phyloP scores from a whole-genome alignment of 92 coral and sea anemone genomes.

The Zoanthus gigantus region DNA sequence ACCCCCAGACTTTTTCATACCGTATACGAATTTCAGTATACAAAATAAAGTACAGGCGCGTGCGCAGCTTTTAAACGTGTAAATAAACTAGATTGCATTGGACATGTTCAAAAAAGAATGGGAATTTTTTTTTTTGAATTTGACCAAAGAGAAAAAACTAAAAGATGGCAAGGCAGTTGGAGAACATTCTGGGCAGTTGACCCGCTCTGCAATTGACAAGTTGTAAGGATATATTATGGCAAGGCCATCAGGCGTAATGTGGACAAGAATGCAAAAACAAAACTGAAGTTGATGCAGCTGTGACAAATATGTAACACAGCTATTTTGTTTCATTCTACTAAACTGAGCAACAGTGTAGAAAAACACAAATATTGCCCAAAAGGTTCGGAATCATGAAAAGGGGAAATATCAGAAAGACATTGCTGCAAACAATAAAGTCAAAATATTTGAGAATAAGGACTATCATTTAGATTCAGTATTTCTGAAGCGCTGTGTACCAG shows the following conservation, averaged over 20 bases:
- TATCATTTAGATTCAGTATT: background rate
- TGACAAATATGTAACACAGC: constrained; percentile 6
- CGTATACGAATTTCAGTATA: too few species aligned
- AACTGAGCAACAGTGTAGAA: background rate
- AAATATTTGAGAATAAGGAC: background rate
- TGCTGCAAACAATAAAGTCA: background rate
- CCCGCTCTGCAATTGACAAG: constrained; percentile 12
- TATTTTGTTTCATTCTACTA: background rate
- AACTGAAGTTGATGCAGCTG: background rate
- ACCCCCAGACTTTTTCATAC: too few species aligned
- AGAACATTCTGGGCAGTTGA: background rate
- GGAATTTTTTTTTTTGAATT: background rate
- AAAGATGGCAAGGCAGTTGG: constrained; percentile 32
- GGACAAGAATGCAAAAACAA: constrained; percentile 12
- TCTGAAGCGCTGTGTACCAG: constrained; percentile 41
- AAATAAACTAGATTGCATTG: background rate
- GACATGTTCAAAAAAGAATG: too few species aligned
- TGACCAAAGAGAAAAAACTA: constrained; percentile 1
- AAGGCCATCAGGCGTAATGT: constrained; percentile 21
- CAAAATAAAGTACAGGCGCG: too few species aligned
- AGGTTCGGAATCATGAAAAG: constrained; percentile 11
- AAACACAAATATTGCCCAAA: constrained; percentile 25
- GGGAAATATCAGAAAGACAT: constrained; percentile 15
- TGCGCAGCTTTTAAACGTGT: background rate
- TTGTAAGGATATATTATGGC: background rate